phyloP scores from a whole-genome alignment of 2,113 vertebrate genomes.

The Gymnobelideus leadbeateri region DNA sequence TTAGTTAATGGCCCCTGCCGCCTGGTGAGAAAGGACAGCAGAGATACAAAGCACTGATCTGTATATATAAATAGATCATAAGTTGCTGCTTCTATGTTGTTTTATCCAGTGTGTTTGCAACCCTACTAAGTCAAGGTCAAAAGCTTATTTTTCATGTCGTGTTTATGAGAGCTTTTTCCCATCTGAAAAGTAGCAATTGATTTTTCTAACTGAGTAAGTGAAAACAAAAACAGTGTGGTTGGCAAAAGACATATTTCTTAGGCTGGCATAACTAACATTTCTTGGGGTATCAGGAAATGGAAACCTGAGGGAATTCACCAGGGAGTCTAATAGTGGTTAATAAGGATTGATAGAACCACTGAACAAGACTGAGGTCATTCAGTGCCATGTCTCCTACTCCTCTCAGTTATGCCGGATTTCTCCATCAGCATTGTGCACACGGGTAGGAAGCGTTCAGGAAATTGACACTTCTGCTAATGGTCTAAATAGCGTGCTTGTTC shows the following conservation, averaged over 20 bases:
- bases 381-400: neutral
- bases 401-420: conserved; percentile 18
- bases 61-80: neutral
- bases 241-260: conserved; percentile 16
- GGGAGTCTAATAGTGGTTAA: accelerated
- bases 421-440: neutral
- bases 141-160: neutral
- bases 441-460: neutral
- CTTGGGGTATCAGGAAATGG: neutral
- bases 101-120: neutral
- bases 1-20: neutral
- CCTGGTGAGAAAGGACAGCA: neutral
- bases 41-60: conserved; percentile 45
- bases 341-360: accelerated
- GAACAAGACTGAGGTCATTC: conserved; percentile 19
- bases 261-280: conserved; percentile 25
- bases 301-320: conserved; percentile 41
- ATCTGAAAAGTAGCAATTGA: conserved; percentile 50
- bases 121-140: conserved; percentile 55
- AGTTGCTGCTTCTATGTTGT: neutral
- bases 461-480: neutral
- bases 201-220: conserved; percentile 2
- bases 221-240: conserved; percentile 59
- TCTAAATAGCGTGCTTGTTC: neutral
- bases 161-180: conserved; percentile 59